Percentiles rank a stretch among this genome's conserved stretches.
phyloP scores from a whole-genome alignment of 2,797 vertebrate species.

The Adrianichthys oophorus region DNA sequence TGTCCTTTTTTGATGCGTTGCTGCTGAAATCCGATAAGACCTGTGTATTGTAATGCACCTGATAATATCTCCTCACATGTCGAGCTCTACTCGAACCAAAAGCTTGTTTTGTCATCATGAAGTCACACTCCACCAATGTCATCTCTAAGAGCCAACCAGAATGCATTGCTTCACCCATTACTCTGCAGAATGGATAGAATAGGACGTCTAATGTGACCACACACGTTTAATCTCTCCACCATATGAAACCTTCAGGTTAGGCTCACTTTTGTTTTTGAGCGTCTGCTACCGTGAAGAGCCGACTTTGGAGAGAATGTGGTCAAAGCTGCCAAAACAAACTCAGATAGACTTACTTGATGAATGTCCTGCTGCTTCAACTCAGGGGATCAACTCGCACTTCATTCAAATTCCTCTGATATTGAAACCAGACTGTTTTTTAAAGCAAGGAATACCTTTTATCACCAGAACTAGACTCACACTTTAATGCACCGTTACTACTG shows the following conservation, averaged over 20 bases:
- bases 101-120: constrained; percentile 44
- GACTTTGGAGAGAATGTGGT: constrained; percentile 45
- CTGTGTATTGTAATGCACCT: constrained; percentile 38
- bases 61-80: constrained; percentile 38
- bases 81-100: constrained; percentile 20
- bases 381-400: constrained; percentile 50
- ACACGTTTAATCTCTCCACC: constrained; percentile 48
- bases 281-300: constrained; percentile 40
- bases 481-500: background rate
- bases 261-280: constrained; percentile 46
- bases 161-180: constrained; percentile 6
- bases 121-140: constrained; percentile 16
- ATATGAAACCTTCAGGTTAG: constrained; percentile 59
- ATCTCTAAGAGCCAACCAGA: constrained; percentile 18
- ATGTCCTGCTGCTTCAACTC: constrained; percentile 42
- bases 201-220: constrained; percentile 39
- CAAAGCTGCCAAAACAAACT: constrained; percentile 62
- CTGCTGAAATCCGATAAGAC: constrained; percentile 52
- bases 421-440: constrained; percentile 29
- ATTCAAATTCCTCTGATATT: constrained; percentile 64
- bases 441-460: constrained; percentile 22
- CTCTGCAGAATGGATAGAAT: constrained; percentile 8
- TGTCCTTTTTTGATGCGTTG: constrained; percentile 22
- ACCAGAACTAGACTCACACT: constrained; percentile 3
- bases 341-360: constrained; percentile 57